Percentiles rank a stretch among this genome's conserved stretches.
Conservation (phyloP, 1,140 invertebrate species). For the Littorina saxatilis region DNA sequence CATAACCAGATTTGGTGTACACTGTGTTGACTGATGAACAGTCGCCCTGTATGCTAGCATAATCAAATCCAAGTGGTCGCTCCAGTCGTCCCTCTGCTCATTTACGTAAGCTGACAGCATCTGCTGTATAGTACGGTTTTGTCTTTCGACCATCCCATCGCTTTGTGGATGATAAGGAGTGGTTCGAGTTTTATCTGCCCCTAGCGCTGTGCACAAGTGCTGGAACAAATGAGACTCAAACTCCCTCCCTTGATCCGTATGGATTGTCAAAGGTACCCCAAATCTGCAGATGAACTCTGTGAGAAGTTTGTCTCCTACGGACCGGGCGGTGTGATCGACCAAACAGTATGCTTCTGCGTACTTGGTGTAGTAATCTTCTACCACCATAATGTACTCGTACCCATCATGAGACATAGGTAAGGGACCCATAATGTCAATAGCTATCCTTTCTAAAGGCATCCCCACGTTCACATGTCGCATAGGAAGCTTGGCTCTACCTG, state of each 20-base stretch:
- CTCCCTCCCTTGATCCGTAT: constrained; percentile 71
- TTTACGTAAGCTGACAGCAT: constrained; percentile 39
- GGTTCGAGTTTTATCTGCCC: constrained; percentile 52
- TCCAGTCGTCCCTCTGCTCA: constrained; percentile 47
- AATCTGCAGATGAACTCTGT: constrained; percentile 53
- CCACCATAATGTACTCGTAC: constrained; percentile 63
- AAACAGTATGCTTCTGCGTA: constrained; percentile 59
- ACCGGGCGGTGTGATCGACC: constrained; percentile 46
- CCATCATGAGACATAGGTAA: constrained; percentile 37
- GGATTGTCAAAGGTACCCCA: constrained; percentile 71
- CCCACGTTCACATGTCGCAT: constrained; percentile 30
- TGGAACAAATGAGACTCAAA: constrained; percentile 55
- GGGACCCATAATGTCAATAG: constrained; percentile 44
- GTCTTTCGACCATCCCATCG: constrained; percentile 55
- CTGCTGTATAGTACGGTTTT: constrained; percentile 54
- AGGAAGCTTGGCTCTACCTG: constrained; percentile 30
- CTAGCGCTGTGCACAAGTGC: constrained; percentile 46
- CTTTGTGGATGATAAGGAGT: constrained; percentile 55
- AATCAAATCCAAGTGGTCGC: constrained; percentile 45
- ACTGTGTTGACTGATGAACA: constrained; percentile 47
- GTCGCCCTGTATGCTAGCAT: constrained; percentile 44
- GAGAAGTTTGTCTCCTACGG: constrained; percentile 44
- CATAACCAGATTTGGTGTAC: constrained; percentile 48
- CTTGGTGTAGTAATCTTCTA: constrained; percentile 63
- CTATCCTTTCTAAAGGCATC: constrained; percentile 41